A percentile compares a stretch with the other conserved stretches of the same genome.
Conservation (phyloP, 2,797 vertebrate species). For the Clamator glandarius region DNA sequence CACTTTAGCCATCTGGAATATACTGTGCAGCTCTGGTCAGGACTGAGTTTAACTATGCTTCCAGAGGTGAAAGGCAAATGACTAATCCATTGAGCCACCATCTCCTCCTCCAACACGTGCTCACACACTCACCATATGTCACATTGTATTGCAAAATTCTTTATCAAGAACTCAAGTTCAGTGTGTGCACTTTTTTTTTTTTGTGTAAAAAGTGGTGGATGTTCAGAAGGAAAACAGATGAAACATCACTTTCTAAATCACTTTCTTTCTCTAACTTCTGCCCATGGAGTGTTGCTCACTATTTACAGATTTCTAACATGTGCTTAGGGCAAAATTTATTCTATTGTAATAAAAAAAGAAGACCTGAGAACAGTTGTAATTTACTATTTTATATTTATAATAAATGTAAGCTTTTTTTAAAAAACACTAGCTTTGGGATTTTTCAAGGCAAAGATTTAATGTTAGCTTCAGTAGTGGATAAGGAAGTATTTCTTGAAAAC, state of each 20-base stretch:
- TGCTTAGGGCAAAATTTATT: not conserved
- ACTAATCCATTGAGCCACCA: conserved; percentile 32
- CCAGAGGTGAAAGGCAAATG: conserved; percentile 60
- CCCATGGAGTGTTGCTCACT: not conserved
- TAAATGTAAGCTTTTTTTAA: not conserved
- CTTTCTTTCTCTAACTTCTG: not conserved
- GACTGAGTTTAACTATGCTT: conserved; percentile 55
- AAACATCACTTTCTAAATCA: not conserved
- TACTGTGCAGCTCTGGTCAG: conserved; percentile 27
- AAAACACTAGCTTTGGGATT: not conserved
- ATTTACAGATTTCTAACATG: not conserved
- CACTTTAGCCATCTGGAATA: conserved; percentile 69
- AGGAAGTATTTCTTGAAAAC: not conserved
- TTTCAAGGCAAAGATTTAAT: not conserved
- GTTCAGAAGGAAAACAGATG: conserved; percentile 4
- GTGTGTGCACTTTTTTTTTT: not conserved
- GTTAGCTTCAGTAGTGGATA: not conserved
- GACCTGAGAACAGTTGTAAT: not conserved
- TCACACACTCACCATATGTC: conserved; percentile 57
- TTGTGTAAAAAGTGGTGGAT: not conserved
- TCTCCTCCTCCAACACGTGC: conserved; percentile 62
- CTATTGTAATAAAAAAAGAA: not conserved
- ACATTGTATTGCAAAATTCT: conserved; percentile 37
- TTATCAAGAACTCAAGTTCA: not conserved
- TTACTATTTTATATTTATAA: not conserved